Conservation (phyloP, 2,113 vertebrate species). For the Atractosteus spatula region DNA sequence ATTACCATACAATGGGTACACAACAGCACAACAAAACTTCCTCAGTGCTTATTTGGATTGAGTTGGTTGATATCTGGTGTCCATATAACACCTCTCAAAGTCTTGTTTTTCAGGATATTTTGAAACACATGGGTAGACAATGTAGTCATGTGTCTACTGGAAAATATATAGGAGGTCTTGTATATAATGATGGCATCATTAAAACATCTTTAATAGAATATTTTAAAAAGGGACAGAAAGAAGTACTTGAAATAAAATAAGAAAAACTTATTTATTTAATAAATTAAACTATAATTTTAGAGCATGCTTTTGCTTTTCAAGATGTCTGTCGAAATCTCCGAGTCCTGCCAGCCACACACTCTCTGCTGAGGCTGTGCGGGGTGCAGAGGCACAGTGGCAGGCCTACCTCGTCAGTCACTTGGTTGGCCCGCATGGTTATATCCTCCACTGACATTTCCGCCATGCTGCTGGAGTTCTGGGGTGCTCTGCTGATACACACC, state of each 20-base stretch:
- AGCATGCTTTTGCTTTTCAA: not conserved
- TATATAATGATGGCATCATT: too few relatives aligned
- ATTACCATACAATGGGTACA: too few relatives aligned
- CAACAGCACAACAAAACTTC: too few relatives aligned
- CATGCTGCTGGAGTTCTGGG: constrained; percentile 68
- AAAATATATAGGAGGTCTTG: not conserved
- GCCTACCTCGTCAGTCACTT: constrained; percentile 93
- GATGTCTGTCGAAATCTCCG: not conserved
- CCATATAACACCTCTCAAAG: too few relatives aligned
- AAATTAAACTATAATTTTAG: not conserved
- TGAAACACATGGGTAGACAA: too few relatives aligned
- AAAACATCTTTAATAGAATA: too few relatives aligned
- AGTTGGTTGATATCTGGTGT: too few relatives aligned
- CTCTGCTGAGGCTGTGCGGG: not conserved
- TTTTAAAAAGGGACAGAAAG: not conserved
- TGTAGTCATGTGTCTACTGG: not conserved
- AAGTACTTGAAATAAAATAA: not conserved
- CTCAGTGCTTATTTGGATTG: too few relatives aligned
- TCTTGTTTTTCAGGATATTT: too few relatives aligned
- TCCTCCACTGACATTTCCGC: constrained; percentile 81
- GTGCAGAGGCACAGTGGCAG: not conserved
- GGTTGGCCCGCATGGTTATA: constrained; percentile 79
- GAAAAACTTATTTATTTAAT: not conserved
- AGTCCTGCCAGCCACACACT: not conserved
- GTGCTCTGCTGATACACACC: constrained; percentile 41